Base-by-base conservation (phyloP, 1,140 invertebrate genomes). In the Drosophila nebulosa region DNA sequence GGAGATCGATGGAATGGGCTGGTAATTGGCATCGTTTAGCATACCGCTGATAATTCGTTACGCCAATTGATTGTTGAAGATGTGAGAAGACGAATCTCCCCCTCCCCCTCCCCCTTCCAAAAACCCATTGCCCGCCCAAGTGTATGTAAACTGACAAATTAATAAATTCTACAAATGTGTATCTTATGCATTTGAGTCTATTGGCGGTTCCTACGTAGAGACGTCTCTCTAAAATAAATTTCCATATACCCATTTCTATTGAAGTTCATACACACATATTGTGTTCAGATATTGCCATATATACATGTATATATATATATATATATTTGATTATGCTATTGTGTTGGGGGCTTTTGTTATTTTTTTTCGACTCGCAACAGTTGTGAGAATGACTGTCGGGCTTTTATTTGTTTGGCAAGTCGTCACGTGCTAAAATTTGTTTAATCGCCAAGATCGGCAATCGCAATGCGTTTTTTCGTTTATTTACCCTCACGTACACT, bases 11-110 rank as follows among this genome's bases (percentile, higher is more conserved):
- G 10, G 3, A 10, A 12, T 12, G 30, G 27, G 4, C 1, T 27
- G 21, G 52, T 78, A 78, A 81, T 85, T 86, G 69, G 55, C 59
- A 66, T 88, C 83, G 35, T 66, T 86, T 86, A 81, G 78, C 72
- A 64, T 61, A 58, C 35, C 39, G 27, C 24, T 59, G 78, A 78
- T 88, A 86, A 86, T 88, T 81, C 74, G 70, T 52, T 52, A 56
- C 30, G 39, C 59, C 83, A 86, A 85, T 86, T 81, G 69, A 77
- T 39, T 52, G 35, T 5, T 24, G 10, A 3, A 69, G 51, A 63
- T 56, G 53, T 57, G 46, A 64, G 35, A 63, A 52, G 18, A 32
- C 55, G 12, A 51, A 60, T 58, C 60, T 26, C 42, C 62, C 30
- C 30, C 30, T 32, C 30, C n/a, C 21, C 50, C 50, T 30, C 56